Base-by-base conservation (phyloP, 2,797 vertebrate genomes). In the Hozukius guyotensis region DNA sequence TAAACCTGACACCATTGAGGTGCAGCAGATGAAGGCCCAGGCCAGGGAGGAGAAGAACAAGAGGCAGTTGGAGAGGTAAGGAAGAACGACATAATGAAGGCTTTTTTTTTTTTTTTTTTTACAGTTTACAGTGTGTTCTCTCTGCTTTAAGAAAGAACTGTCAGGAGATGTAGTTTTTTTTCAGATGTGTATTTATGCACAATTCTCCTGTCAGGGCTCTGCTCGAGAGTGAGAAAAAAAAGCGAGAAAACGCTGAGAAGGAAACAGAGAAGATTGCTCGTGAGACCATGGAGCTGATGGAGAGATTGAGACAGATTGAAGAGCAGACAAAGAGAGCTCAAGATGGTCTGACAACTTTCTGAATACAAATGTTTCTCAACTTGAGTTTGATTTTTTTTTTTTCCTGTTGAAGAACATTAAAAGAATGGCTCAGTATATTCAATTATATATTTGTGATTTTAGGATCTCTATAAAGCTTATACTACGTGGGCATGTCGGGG, bases 11-110 rank as follows among this genome's bases (percentile, higher is more conserved):
- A 99, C 98, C 87, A 99, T 99, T 3, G 98, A 99, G 89, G 98
- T 99, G 88, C 98, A 99, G 92, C 98, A 99, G 94, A 99, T 99
- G 98, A 99, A 99, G 94, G 98, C 98, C 57, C 98, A 99, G 87
- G 98, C 98, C 67, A 96, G 96, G 56, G 98, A 99, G 85, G 98
- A 99, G 92, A 99, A 97, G 88, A 98, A 97, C 80, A 98, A 99
- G 93, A 98, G 98, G 77, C 98, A 99, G 92, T 97, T 97, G 95
- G 98, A 99, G 85, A 98, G 97, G 98, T 98, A 87, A 75, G 91
- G 74, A 13, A 52, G 7, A 24, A 55, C 25, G 36, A 78, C 38
- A 72, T 81, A 80, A 84, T 59, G 42, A 80, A 42, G 55, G 4
- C 22, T 64, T 68, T 67, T 72, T 55, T 63, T 56, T 36, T 68